Evolutionary conservation across 2,113 vertebrate species (phyloP).

Genomic region (Hepsetus odoe): DNA sequence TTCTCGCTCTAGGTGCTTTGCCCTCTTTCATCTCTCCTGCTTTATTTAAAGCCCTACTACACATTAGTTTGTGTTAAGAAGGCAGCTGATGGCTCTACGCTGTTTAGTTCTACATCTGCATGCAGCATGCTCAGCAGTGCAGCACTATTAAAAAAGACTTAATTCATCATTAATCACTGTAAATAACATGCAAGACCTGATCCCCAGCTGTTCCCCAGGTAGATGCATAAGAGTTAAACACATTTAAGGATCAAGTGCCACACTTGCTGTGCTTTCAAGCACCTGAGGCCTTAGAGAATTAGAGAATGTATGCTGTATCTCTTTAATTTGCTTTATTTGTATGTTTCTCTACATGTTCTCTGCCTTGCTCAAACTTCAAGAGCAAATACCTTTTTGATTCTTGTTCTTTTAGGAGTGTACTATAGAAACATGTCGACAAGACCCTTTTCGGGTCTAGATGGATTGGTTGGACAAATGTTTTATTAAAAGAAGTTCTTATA

Average conservation of each 20-base stretch:
- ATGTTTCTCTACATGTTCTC: not conserved
- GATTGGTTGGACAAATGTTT: not conserved
- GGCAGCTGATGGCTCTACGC: slow-evolving; percentile 14
- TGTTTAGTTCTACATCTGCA: not conserved
- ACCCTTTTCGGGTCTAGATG: not conserved
- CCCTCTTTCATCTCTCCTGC: not conserved
- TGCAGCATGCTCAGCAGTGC: not conserved
- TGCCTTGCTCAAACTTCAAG: not conserved
- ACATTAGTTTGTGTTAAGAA: slow-evolving; percentile 16
- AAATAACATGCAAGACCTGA: not conserved
- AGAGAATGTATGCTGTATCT: not conserved
- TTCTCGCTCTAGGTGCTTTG: not conserved
- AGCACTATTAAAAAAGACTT: not conserved
- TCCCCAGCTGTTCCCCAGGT: not conserved
- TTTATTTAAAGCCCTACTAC: not conserved
- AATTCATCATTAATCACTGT: not conserved
- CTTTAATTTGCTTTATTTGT: not conserved
- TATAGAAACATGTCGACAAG: not conserved
- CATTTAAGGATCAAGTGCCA: not conserved
- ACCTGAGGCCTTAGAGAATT: not conserved
- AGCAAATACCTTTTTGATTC: not conserved
- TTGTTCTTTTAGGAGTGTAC: not conserved
- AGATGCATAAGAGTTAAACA: not conserved
- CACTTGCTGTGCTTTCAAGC: not conserved
- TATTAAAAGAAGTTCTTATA: not conserved